Evolutionary conservation across 2,888 invertebrate genomes (phyloP), one percentile per base, ranked within the genome.

Genomic region (Philopedon plagiatum): DNA sequence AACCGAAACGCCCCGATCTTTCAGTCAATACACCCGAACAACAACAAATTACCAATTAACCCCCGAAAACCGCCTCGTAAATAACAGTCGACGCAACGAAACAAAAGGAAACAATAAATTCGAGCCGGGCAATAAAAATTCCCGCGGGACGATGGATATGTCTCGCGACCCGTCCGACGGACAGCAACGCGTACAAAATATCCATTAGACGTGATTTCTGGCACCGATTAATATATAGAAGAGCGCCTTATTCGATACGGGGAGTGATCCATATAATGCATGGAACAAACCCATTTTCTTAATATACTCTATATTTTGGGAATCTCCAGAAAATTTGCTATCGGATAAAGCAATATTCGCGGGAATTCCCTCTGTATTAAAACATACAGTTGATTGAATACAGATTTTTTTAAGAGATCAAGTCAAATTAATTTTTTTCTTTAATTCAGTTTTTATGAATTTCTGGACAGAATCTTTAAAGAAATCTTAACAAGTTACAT

Each of bases 61-160:
- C 58, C 61, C 46, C 62, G 57, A 13, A 58, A 8, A 41, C 41
- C 46, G 56, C 13, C 32, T 66, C 67, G 44, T 72, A 72, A 72
- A 72, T 72, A 72, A 65, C 61, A n/a, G n/a, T n/a, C n/a, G n/a
- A n/a, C n/a, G n/a, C 19, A 21, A 19, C 62, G 73, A 65, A 70
- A 70, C 65, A 67, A 74, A 70, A 63, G 65, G 68, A 71, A 67
- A 64, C 71, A 61, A 74, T 71, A 74, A 68, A 74, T 74, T 74
- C 71, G 71, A 18, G 57, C 18, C 71, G 71, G 71, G 71, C 68
- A 74, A 74, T 74, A 74, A 74, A 74, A 71, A 74, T 44, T 74
- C 74, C 74, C 74, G 67, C 64, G 71, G 71, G 74, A 70, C 63
- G 64, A 65, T 56, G 51, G 61, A 73, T 67, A 56, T 23, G 72